Conservation (phyloP, 2,113 vertebrate species). For the Puntigrus tetrazona region DNA sequence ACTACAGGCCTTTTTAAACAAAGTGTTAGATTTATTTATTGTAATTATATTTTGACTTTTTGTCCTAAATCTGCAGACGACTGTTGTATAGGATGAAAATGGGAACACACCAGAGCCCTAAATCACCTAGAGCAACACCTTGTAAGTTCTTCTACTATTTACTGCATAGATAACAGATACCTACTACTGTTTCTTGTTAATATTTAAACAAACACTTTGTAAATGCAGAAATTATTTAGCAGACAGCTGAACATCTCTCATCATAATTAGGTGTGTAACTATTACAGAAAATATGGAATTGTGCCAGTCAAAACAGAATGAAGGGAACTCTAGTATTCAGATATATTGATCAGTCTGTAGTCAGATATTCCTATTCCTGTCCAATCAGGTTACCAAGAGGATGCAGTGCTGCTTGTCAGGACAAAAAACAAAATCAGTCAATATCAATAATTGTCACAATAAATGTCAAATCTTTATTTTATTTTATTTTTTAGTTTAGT, state of each 20-base stretch:
- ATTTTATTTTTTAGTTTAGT: too few species aligned
- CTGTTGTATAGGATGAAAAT: conserved; percentile 83
- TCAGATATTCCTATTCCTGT: conserved; percentile 16
- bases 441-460: too few species aligned
- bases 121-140: conserved; percentile 71
- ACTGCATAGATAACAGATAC: neutral
- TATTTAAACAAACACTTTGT: neutral
- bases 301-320: conserved; percentile 2
- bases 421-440: too few species aligned
- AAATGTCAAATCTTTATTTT: too few species aligned
- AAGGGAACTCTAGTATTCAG: conserved; percentile 28
- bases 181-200: neutral
- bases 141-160: conserved; percentile 79
- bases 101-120: conserved; percentile 76
- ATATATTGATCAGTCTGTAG: conserved; percentile 35
- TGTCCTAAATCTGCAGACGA: conserved; percentile 71
- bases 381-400: neutral
- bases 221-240: neutral
- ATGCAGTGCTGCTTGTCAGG: neutral
- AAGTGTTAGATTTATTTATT: neutral
- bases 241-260: neutral
- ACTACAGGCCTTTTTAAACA: neutral
- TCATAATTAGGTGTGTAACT: neutral
- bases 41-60: neutral
- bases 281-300: conserved; percentile 3